Evolutionary conservation across 2,797 vertebrate species (phyloP).

Genomic region (Phataginus tetradactyla): DNA sequence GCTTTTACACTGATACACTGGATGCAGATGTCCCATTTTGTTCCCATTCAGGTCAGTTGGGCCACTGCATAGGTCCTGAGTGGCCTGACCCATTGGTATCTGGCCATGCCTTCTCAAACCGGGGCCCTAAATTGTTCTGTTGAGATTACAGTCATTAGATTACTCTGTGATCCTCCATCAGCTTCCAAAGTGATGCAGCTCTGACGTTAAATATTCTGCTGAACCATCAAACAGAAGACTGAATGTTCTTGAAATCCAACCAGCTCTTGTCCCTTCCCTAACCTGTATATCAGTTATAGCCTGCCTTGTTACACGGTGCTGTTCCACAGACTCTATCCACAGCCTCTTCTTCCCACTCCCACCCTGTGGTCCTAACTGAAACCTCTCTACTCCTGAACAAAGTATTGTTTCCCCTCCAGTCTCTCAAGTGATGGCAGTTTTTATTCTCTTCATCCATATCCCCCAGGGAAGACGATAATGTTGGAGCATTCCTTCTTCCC

Average conservation of each 20-base stretch:
- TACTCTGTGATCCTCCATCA: neutral
- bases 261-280: neutral
- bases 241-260: neutral
- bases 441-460: neutral
- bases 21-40: neutral
- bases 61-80: neutral
- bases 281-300: neutral
- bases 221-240: neutral
- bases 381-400: neutral
- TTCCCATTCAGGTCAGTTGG: neutral
- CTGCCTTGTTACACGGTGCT: neutral
- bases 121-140: neutral
- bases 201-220: neutral
- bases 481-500: neutral
- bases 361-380: neutral
- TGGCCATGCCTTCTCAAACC: neutral
- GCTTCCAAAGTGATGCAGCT: neutral
- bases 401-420: neutral
- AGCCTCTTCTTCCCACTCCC: neutral
- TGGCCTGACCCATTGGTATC: neutral
- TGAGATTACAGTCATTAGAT: neutral
- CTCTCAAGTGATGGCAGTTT: neutral
- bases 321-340: neutral
- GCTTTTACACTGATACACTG: neutral
- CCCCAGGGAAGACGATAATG: neutral